A percentile compares a stretch with the other conserved stretches of the same genome.
Conservation (phyloP, 2,113 vertebrate genomes). For the Columbina picui region DNA sequence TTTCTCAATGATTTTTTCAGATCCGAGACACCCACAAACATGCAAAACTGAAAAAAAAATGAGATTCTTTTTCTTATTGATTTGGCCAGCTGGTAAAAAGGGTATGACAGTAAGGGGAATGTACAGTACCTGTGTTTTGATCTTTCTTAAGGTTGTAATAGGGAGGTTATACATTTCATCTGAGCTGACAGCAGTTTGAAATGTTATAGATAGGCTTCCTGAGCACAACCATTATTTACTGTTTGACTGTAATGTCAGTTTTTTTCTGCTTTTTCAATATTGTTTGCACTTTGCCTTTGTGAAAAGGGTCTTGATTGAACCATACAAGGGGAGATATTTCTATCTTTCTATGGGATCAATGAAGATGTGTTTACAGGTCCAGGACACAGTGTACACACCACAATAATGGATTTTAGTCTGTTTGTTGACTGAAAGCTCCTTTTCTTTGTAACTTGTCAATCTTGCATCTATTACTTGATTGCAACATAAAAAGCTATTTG, state of each 20-base stretch:
- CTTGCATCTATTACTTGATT: constrained; percentile 83
- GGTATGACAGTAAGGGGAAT: constrained; percentile 79
- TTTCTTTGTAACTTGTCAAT: constrained; percentile 92
- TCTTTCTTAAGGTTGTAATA: constrained; percentile 80
- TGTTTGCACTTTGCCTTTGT: constrained; percentile 92
- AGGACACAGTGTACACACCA: constrained; percentile 85
- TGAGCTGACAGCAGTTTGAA: constrained; percentile 89
- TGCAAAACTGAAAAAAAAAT: constrained; percentile 64
- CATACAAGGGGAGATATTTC: constrained; percentile 89
- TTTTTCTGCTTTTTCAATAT: constrained; percentile 85
- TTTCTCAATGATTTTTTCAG: background rate
- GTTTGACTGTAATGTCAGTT: constrained; percentile 86
- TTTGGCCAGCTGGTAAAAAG: constrained; percentile 76
- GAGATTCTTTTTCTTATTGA: constrained; percentile 58
- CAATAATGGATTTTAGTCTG: constrained; percentile 94
- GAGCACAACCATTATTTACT: constrained; percentile 90
- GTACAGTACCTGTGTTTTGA: constrained; percentile 78
- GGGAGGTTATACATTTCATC: constrained; percentile 87
- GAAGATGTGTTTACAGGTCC: constrained; percentile 94
- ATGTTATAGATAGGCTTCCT: constrained; percentile 88
- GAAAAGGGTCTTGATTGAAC: constrained; percentile 90
- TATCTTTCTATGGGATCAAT: constrained; percentile 93
- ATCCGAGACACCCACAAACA: constrained; percentile 36
- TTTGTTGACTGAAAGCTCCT: constrained; percentile 91
- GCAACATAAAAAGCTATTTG: constrained; percentile 81